These are phyloP conservation scores for Mormyrops boulengeri DNA, from an alignment of 2,797 vertebrate species.

Conservation along the genomic window DNA sequence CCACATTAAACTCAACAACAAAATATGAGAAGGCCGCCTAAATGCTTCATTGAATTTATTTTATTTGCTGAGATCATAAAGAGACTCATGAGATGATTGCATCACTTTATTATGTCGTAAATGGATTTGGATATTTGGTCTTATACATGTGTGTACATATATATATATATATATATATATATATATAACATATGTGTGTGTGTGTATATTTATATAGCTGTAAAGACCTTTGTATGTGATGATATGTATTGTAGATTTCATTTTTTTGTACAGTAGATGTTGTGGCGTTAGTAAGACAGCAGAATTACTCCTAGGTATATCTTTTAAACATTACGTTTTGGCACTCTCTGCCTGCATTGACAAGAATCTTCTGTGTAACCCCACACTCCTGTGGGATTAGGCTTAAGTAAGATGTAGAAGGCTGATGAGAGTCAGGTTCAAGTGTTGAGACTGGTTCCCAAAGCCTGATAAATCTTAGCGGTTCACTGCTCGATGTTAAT, in stretches of 20 bases:
- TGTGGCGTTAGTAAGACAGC: not conserved
- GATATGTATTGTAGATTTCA: not conserved
- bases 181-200: too few relatives aligned
- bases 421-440: slow-evolving; percentile 1
- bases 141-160: not conserved
- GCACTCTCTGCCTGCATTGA: not conserved
- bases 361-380: not conserved
- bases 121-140: not conserved
- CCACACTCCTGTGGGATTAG: slow-evolving; percentile 11
- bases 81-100: not conserved
- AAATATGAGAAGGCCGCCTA: not conserved
- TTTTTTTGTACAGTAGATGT: not conserved
- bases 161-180: too few relatives aligned
- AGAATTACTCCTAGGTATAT: not conserved
- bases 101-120: not conserved
- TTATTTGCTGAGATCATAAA: not conserved
- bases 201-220: not conserved
- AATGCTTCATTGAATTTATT: not conserved
- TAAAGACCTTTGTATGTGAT: not conserved
- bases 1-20: not conserved
- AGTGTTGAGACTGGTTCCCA: not conserved
- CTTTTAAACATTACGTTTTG: not conserved
- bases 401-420: not conserved
- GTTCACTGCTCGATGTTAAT: not conserved
- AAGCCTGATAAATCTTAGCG: not conserved